These are phyloP conservation scores for Eristalis tenax DNA, from an alignment of 2,888 invertebrate genomes.

Conservation along the genomic window DNA sequence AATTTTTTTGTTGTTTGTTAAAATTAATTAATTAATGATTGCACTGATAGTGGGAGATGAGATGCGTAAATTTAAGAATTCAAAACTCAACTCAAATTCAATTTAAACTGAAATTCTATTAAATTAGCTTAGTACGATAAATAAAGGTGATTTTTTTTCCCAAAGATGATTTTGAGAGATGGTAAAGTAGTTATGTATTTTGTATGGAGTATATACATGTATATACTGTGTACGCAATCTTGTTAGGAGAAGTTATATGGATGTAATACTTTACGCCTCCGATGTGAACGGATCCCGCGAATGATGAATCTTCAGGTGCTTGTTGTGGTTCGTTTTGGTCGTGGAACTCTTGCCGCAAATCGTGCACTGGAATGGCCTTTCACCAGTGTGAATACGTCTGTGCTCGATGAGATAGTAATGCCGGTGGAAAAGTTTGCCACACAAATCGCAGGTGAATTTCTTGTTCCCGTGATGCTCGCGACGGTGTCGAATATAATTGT, in stretches of 20 bases:
- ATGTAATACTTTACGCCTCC: constrained; percentile 82
- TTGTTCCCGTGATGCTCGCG: constrained; percentile 91
- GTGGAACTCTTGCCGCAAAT: constrained; percentile 94
- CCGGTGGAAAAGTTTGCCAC: constrained; percentile 92
- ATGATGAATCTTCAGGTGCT: constrained; percentile 94
- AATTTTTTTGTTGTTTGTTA: neutral
- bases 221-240: constrained; percentile 17
- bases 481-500: constrained; percentile 93
- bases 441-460: constrained; percentile 88
- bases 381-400: constrained; percentile 92
- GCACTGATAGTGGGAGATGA: constrained; percentile 65
- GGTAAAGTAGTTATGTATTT: constrained; percentile 14
- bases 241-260: constrained; percentile 64
- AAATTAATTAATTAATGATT: constrained; percentile 49
- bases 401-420: constrained; percentile 94
- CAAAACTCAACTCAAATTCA: constrained; percentile 55
- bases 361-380: constrained; percentile 89
- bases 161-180: constrained; percentile 30
- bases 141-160: constrained; percentile 20
- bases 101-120: constrained; percentile 17
- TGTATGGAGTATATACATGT: neutral
- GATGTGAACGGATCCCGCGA: constrained; percentile 93
- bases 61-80: constrained; percentile 31
- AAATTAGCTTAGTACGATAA: constrained; percentile 25
- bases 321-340: constrained; percentile 95